Base-by-base conservation (phyloP, 2,888 invertebrate genomes). In the Meteorus cinctellus region DNA sequence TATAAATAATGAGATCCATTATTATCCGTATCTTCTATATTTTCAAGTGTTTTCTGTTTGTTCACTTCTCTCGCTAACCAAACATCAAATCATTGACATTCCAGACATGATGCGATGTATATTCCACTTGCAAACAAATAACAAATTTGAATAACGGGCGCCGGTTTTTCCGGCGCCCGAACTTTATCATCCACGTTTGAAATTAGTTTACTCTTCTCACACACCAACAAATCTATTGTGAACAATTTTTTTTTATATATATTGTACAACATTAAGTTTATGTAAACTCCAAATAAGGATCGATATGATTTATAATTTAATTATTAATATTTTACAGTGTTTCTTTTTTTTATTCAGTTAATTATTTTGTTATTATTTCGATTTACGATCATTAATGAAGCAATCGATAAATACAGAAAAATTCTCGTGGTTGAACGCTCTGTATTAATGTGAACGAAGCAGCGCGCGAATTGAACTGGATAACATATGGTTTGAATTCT, bases 271-370 rank as follows among this genome's bases (percentile, higher is more conserved):
- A n/a, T 48, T 48, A 16, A 48, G 16, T 48, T 48, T 4, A 3
- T 48, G 4, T n/a, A 16, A n/a, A 48, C 4, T 4, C 4, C 48
- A 48, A 4, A 48, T 4, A 48, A 16, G 4, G n/a, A 48, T n/a
- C 14, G 4, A 48, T n/a, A 48, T 48, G 4, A 6, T 48, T 48
- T 48, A 4, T 0, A 16, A 16, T 48, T 48, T 16, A 48, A 14
- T 48, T 4, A 14, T 34, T 12, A 76, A 45, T 65, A 70, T 59
- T 16, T 66, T 60, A 41, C 12, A 41, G 19, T 36, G 31, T 34
- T 29, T 68, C n/a, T 48, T 41, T 10, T 41, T 65, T 10, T 41
- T 65, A 3, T 14, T 45, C 45, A 2, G 48, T 51, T 4, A 14
- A 24, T 24, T 24, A 4, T 27, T 2, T 29, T 60, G 3, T 19